Percentiles rank a stretch among this genome's conserved stretches.
Evolutionary conservation across 2,797 vertebrate species (phyloP).

Genomic region (Liparis tanakae): DNA sequence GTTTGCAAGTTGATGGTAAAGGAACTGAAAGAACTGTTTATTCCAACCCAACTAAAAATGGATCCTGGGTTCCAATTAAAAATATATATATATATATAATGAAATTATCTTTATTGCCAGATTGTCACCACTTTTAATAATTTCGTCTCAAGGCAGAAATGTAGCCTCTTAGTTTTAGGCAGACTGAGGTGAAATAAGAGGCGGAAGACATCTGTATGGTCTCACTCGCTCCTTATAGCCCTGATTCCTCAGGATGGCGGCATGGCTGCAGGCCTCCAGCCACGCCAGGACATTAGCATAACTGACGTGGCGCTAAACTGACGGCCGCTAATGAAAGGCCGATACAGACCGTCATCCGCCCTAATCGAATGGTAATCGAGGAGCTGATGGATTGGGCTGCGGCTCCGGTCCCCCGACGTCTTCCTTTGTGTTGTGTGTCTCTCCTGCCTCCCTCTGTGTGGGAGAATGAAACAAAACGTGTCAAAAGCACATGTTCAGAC

Average conservation of each 20-base stretch:
- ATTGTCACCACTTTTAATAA: no score
- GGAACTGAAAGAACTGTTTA: conserved; percentile 30
- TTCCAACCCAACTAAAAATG: not conserved
- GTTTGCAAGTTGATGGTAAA: conserved; percentile 25
- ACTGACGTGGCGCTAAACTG: conserved; percentile 53
- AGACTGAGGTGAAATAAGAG: conserved; percentile 22
- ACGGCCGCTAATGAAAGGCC: conserved; percentile 74
- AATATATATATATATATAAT: no score
- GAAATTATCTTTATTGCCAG: no score
- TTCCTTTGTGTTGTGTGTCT: conserved; percentile 10
- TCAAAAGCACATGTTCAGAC: conserved; percentile 11
- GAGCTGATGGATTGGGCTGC: conserved; percentile 61
- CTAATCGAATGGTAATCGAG: conserved; percentile 76
- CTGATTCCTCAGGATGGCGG: conserved; percentile 36
- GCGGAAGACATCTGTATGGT: conserved; percentile 47
- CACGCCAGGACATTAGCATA: conserved; percentile 67
- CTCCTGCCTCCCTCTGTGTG: not conserved
- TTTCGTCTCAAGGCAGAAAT: not conserved
- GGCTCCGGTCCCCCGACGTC: conserved; percentile 23
- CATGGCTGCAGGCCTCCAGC: conserved; percentile 47
- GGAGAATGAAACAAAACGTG: conserved; percentile 2
- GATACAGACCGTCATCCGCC: conserved; percentile 65
- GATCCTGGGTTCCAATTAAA: not conserved
- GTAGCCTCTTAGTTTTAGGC: conserved; percentile 8
- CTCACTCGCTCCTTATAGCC: conserved; percentile 17